Conservation (phyloP, 1,140 invertebrate species). For the Agraylea sexmaculata region DNA sequence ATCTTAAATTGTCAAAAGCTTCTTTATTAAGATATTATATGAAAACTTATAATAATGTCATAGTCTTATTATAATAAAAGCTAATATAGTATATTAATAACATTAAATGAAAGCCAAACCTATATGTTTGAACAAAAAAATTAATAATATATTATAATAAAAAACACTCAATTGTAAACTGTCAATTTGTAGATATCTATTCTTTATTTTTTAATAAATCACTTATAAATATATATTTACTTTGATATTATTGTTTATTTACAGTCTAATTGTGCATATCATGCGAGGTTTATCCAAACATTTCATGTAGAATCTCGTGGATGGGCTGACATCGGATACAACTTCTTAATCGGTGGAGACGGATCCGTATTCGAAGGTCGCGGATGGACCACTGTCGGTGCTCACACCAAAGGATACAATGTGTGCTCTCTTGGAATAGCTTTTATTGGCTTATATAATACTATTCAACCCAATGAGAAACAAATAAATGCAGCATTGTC, state of each 20-base stretch:
- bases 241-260: slow-evolving; percentile 20
- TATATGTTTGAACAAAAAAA: too few species aligned
- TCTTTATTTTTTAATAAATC: slow-evolving; percentile 5
- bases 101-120: too few species aligned
- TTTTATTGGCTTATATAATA: slow-evolving; percentile 54
- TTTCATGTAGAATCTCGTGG: slow-evolving; percentile 58
- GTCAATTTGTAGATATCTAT: background rate
- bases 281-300: slow-evolving; percentile 50
- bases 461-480: slow-evolving; percentile 29
- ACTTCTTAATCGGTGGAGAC: slow-evolving; percentile 65
- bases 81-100: too few species aligned
- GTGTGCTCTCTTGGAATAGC: slow-evolving; percentile 49
- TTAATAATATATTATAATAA: too few species aligned
- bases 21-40: too few species aligned
- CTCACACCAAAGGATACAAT: slow-evolving; percentile 55
- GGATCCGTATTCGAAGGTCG: slow-evolving; percentile 53
- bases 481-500: slow-evolving; percentile 43
- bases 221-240: slow-evolving; percentile 4
- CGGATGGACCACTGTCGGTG: slow-evolving; percentile 53
- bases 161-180: too few species aligned
- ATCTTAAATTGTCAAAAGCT: too few species aligned
- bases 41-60: too few species aligned
- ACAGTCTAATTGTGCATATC: slow-evolving; percentile 33
- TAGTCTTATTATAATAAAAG: too few species aligned
- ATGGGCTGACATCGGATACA: slow-evolving; percentile 48